These are phyloP conservation scores for Merops nubicus DNA, from an alignment of 2,113 vertebrate species.

Conservation along the genomic window DNA sequence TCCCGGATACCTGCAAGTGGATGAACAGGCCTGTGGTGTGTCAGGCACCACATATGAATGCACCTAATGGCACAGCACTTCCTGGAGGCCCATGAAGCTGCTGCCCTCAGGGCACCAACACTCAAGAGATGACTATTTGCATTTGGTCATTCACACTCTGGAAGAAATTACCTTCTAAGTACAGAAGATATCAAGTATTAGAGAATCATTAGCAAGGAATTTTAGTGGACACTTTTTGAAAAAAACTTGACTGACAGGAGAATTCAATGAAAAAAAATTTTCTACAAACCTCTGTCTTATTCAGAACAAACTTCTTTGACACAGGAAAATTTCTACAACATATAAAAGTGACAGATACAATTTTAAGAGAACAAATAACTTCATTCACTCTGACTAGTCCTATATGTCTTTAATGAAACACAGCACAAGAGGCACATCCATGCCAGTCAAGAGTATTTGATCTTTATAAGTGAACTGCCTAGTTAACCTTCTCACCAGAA, in stretches of 20 bases:
- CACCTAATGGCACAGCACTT: neutral
- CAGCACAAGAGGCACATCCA: neutral
- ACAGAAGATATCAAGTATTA: neutral
- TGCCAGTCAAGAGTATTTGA: rapidly evolving
- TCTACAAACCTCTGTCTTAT: neutral
- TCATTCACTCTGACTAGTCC: neutral
- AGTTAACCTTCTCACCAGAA: neutral
- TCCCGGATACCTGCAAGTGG: neutral
- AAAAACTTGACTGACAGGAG: neutral
- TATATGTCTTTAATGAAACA: neutral
- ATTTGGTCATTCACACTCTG: neutral
- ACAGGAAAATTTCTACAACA: neutral
- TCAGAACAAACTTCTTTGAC: neutral
- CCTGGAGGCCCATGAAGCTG: neutral
- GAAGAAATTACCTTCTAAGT: neutral
- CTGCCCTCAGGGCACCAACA: neutral
- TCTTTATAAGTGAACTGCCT: neutral
- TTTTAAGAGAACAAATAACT: neutral
- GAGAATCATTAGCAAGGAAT: neutral
- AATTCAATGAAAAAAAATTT: neutral
- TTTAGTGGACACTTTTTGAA: neutral
- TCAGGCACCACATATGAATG: neutral
- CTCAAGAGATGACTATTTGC: neutral
- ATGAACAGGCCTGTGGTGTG: neutral
- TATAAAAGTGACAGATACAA: neutral